Conservation (phyloP, 2,113 vertebrate species). For the Cheirogaleus medius region DNA sequence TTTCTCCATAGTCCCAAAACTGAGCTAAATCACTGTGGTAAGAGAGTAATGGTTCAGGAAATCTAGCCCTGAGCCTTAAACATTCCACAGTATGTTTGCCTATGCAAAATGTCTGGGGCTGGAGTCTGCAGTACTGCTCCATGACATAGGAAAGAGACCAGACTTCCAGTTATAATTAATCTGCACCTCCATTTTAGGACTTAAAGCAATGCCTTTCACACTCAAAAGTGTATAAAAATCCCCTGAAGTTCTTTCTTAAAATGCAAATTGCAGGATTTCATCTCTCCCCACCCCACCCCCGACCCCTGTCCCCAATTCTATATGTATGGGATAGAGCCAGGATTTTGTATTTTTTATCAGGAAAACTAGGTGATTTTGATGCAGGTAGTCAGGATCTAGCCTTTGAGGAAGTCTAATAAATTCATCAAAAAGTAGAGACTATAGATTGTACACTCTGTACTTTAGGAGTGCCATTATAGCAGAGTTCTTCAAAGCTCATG, state of each 20-base stretch:
- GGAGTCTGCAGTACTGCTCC: background rate
- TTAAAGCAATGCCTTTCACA: background rate
- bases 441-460: background rate
- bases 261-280: slow-evolving; percentile 2
- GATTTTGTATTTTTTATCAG: slow-evolving; percentile 16
- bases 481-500: background rate
- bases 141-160: background rate
- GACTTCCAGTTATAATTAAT: background rate
- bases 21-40: background rate
- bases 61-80: background rate
- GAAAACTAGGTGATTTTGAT: background rate
- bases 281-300: too few species aligned
- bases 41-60: background rate
- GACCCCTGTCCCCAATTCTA: background rate
- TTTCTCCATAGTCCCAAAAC: background rate
- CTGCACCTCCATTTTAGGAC: background rate
- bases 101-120: background rate
- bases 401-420: background rate
- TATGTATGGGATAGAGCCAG: background rate
- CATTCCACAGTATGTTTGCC: background rate
- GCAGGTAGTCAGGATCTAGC: background rate
- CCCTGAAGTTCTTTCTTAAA: background rate
- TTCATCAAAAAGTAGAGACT: background rate
- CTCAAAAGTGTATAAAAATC: background rate
- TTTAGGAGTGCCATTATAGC: background rate